Evolutionary conservation across 92 coral and sea anemone genomes (phyloP).

Genomic region (Pocillopora meandrina): DNA sequence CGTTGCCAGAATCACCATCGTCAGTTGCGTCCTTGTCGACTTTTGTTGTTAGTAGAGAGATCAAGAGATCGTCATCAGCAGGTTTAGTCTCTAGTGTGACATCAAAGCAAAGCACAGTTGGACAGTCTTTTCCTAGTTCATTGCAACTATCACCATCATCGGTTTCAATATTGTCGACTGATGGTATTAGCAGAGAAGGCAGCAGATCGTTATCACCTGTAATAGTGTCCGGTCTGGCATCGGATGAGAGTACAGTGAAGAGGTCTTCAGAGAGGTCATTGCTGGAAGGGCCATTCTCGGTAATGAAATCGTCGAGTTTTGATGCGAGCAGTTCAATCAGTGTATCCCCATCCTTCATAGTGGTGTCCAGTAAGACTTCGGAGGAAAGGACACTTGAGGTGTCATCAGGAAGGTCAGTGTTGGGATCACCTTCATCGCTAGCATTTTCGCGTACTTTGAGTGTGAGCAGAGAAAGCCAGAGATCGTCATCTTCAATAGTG

Average conservation of each 20-base stretch:
- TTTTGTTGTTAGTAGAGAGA: neutral
- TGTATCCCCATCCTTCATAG: neutral
- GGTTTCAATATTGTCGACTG: neutral
- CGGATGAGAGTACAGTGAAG: neutral
- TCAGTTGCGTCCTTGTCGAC: neutral
- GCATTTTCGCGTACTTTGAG: too few species aligned
- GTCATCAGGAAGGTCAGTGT: neutral
- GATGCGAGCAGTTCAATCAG: neutral
- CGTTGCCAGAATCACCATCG: neutral
- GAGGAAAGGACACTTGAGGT: neutral
- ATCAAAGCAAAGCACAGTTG: neutral
- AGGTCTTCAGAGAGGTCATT: neutral
- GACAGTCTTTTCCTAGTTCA: too few species aligned
- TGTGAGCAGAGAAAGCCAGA: neutral
- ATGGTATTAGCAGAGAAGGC: neutral
- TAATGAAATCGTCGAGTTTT: neutral
- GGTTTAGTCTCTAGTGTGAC: neutral
- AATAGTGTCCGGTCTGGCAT: neutral
- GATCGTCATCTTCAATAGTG: neutral
- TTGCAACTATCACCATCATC: too few species aligned
- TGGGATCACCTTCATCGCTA: neutral
- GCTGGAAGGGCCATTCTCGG: neutral
- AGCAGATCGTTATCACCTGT: neutral
- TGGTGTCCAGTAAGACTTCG: neutral
- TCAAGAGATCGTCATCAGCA: too few species aligned